These are phyloP conservation scores for Raja brachyura DNA, from an alignment of 2,113 vertebrate genomes.

Conservation along the genomic window DNA sequence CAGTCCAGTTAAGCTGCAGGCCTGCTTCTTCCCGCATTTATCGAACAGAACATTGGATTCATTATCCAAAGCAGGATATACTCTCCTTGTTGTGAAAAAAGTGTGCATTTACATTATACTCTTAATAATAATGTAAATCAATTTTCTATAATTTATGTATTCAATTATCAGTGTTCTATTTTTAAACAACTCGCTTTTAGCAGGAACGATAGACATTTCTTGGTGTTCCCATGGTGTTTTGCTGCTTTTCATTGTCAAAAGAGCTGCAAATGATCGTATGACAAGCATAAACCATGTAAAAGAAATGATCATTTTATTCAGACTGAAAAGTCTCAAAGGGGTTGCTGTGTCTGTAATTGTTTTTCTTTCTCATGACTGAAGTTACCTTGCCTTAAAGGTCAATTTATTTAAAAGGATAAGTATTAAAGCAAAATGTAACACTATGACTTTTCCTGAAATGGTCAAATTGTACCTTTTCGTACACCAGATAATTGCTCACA, in stretches of 20 bases:
- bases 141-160: not conserved
- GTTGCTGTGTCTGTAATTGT: not conserved
- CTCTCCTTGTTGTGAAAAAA: not conserved
- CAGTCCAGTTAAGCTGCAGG: too few species aligned
- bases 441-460: not conserved
- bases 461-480: not conserved
- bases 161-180: not conserved
- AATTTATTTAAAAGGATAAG: not conserved
- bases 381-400: not conserved
- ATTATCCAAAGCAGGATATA: not conserved
- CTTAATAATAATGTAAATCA: not conserved
- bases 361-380: not conserved
- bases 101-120: not conserved
- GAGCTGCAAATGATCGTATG: not conserved
- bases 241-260: conserved; percentile 6
- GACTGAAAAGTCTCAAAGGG: conserved; percentile 1
- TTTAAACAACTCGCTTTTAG: not conserved
- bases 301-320: not conserved
- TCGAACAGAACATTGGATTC: not conserved
- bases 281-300: conserved; percentile 23
- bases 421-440: not conserved
- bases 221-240: not conserved
- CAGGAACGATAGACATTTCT: not conserved
- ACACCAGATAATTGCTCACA: not conserved
- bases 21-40: not conserved